Base-by-base conservation (phyloP, 2,113 vertebrate genomes). In the Lasiurus cinereus region DNA sequence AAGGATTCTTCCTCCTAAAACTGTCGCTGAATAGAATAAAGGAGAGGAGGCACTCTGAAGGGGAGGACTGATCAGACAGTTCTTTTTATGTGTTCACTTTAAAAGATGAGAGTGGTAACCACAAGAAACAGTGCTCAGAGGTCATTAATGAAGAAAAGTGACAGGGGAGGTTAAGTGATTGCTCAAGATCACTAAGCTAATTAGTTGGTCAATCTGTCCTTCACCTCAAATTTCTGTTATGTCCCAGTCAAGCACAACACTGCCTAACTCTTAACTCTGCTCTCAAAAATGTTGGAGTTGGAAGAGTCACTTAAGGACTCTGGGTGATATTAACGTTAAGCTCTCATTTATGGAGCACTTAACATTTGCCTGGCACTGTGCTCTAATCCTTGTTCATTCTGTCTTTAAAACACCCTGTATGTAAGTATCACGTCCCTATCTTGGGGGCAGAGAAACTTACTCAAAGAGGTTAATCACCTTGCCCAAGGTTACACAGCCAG, bases 391-490 rank as follows among this genome's bases (percentile, higher is more conserved):
- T 79, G 31, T 52, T 93, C n/a, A 80, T 39, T 78, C 8, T 22
- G 5, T 88, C 43, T 36, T 91, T 83, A 88, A 83, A 93, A 54
- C 8, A 78, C 21, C 15, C 19, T 39, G 19, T n/a, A 19, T 64
- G 43, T 82, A 76, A 82, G 69, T 19, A 77, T 77, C 54, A 67
- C 33, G 54, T 82, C 39, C 67, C 15, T 43, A 12, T 70, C 69
- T 86, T 88, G 77, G 50, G 36, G 70, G 8, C 52, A 66, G 82
- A 93, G 82, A 87, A 87, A 77, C 52, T 77, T 22, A 66, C 62
- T 27, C 76, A 88, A 70, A 83, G 39, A 96, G 6, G 43, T 76
- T 36, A 91, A 85, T 83, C 67, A 6, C 4, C 73, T 86, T 56
- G 80, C 31, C 88, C 14, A 22, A 66, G 31, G 27, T 59, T 54